A percentile compares a stretch with the other conserved stretches of the same genome.
phyloP scores from a whole-genome alignment of 2,888 invertebrate genomes.

The Tuberolachnus salignus region DNA sequence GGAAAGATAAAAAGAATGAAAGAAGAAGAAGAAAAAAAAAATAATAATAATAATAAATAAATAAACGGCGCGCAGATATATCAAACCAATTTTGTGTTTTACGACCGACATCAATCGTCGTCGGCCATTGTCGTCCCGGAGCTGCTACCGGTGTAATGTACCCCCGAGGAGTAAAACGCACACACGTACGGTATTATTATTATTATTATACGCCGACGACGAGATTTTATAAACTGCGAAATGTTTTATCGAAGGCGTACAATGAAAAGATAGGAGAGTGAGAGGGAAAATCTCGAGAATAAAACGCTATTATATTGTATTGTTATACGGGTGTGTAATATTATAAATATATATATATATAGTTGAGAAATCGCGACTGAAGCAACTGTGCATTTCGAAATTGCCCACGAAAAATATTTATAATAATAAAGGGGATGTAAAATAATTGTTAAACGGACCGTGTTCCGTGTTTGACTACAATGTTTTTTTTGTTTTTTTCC shows the following conservation, averaged over 20 bases:
- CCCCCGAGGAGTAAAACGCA: constrained; percentile 20
- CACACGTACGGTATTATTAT: neutral
- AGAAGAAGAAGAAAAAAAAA: constrained; percentile 1
- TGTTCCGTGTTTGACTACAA: constrained; percentile 41
- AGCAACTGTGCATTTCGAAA: constrained; percentile 44
- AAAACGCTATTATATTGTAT: no score
- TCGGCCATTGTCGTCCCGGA: constrained; percentile 33
- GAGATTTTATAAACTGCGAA: constrained; percentile 48
- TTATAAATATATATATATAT: constrained; percentile 4
- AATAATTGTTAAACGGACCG: constrained; percentile 44
- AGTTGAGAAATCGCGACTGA: constrained; percentile 40
- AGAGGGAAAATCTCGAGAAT: constrained; percentile 14
- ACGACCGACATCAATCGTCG: constrained; percentile 51
- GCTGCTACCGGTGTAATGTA: no score
- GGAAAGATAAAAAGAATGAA: constrained; percentile 11
- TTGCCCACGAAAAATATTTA: neutral
- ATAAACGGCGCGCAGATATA: constrained; percentile 27
- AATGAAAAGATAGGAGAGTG: neutral
- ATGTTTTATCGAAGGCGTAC: constrained; percentile 51
- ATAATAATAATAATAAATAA: no score
- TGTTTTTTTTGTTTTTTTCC: no score
- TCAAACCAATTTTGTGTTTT: constrained; percentile 52
- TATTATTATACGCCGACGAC: constrained; percentile 3
- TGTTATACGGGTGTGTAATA: neutral
- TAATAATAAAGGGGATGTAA: constrained; percentile 15